Base-by-base conservation (phyloP, 2,113 vertebrate species). In the Colistium nudipinnis region DNA sequence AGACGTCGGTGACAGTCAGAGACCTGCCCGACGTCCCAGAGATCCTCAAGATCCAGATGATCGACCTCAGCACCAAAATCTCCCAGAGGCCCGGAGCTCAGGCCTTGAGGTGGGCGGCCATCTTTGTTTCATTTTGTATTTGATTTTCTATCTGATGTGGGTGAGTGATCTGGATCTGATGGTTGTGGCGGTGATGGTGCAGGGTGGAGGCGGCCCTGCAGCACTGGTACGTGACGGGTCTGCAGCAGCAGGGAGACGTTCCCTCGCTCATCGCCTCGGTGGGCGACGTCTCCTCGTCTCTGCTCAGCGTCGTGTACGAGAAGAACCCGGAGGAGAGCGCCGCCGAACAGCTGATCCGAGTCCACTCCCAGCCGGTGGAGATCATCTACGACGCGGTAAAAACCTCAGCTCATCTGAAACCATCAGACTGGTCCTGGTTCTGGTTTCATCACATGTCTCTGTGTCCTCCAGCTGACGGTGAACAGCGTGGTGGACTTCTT, bases 11-110 rank as follows among this genome's bases (percentile, higher is more conserved):
- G 75, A 96, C 93, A 0, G 87, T 99, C 73, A 91, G 96, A 90
- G 96, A 99, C 86, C 92, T 93, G 27, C 86, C 59, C 4, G 88
- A 93, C 13, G 57, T 96, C 47, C 94, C 97, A 31, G 97, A 99
- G 88, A 97, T 92, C 83, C 90, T 99, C 4, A 97, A 97, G 84
- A 88, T 99, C 28, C 96, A 97, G 86, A 95, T 98, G 84, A 94
- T 98, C 56, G 94, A 95, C 81, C 90, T 99, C 65, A 95, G 94
- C 66, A 96, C 95, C 7, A 92, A 91, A 69, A 90, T 98, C 33
- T 96, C 89, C 8, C 97, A 98, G 85, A 93, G 97, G 75, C 98
- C 98, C 0, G 97, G 97, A 89, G 98, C 96, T 25, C 96, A 98
- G 90, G 96, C 96, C 36, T 70, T 99, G 73, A 97, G 93, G 96